Evolutionary conservation across 2,113 vertebrate genomes (phyloP).

Genomic region (Sebastes fasciatus): DNA sequence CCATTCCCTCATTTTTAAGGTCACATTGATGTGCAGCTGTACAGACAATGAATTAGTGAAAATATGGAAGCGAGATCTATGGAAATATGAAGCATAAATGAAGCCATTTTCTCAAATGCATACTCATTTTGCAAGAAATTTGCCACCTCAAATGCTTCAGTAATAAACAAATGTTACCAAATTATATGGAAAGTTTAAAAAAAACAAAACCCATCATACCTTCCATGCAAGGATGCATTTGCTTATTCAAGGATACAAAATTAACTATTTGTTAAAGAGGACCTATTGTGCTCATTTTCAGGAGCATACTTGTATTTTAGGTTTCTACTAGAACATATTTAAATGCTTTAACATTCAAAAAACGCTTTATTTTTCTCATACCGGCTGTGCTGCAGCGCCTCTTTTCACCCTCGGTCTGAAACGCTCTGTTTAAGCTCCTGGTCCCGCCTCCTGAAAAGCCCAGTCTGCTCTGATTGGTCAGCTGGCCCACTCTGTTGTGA

Average conservation of each 20-base stretch:
- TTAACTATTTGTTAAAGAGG: not conserved
- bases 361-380: too few species aligned
- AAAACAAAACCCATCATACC: not conserved
- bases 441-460: too few species aligned
- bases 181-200: not conserved
- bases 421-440: too few species aligned
- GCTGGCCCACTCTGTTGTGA: too few species aligned
- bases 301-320: too few species aligned
- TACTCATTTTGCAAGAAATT: not conserved
- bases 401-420: too few species aligned
- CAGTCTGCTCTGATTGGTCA: too few species aligned
- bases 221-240: not conserved
- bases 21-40: constrained; percentile 49
- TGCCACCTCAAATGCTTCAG: not conserved
- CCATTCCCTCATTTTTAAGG: constrained; percentile 48
- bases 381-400: too few species aligned
- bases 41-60: constrained; percentile 28
- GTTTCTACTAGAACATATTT: too few species aligned
- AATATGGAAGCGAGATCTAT: not conserved
- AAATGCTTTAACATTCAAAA: too few species aligned
- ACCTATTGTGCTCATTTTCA: too few species aligned
- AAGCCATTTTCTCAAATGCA: not conserved
- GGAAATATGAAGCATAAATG: constrained; percentile 10
- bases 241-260: not conserved
- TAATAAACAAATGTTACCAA: not conserved